These are phyloP conservation scores for Tichodroma muraria DNA, from an alignment of 2,113 vertebrate species.

Conservation along the genomic window DNA sequence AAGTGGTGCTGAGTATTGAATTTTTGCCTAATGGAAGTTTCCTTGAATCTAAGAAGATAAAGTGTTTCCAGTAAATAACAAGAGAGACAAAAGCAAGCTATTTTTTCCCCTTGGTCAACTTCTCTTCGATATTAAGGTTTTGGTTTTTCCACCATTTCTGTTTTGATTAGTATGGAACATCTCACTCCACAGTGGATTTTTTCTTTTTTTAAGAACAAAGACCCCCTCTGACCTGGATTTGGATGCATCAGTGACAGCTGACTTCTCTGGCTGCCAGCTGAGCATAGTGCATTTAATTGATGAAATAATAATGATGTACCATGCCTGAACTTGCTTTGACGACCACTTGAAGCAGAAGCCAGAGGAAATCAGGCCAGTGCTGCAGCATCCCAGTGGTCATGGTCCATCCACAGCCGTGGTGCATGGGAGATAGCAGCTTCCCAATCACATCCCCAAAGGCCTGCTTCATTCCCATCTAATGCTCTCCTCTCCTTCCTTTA, in stretches of 20 bases:
- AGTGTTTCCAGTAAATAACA: background rate
- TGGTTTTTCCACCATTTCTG: constrained; percentile 6
- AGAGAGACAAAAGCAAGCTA: background rate
- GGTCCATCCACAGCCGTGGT: background rate
- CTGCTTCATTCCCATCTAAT: background rate
- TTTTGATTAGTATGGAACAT: constrained; percentile 22
- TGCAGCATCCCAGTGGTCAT: background rate
- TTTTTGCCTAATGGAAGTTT: constrained; percentile 32
- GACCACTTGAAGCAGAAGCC: constrained; percentile 55
- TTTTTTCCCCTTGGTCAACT: background rate
- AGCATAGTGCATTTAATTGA: constrained; percentile 64
- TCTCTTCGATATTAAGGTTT: background rate
- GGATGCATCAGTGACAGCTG: constrained; percentile 57
- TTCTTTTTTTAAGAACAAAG: constrained; percentile 42
- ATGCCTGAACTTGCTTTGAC: constrained; percentile 55
- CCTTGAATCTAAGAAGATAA: constrained; percentile 10
- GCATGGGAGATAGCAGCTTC: background rate
- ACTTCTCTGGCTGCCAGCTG: constrained; percentile 62
- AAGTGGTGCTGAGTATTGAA: background rate
- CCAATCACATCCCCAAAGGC: background rate
- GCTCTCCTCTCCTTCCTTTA: background rate
- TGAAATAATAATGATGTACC: constrained; percentile 70
- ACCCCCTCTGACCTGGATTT: constrained; percentile 62
- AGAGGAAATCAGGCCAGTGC: constrained; percentile 29
- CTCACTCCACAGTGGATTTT: background rate